These are phyloP conservation scores for Cheilosia vulpina DNA, from an alignment of 2,888 invertebrate genomes.

Conservation along the genomic window DNA sequence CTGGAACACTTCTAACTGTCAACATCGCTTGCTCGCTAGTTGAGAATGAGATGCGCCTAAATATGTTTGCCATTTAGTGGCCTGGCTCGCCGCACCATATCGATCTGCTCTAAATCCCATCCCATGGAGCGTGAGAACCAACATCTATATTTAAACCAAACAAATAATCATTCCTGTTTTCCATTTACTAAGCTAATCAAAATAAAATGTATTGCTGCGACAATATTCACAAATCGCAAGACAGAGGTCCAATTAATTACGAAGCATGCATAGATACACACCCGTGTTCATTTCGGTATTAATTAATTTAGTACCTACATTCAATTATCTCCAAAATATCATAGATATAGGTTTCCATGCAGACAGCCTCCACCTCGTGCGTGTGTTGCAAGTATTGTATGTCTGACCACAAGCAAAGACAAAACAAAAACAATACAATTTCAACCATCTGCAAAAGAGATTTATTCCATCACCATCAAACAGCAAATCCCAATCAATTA, in stretches of 20 bases:
- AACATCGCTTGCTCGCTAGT: no score
- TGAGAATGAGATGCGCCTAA: no score
- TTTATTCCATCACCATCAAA: conserved; percentile 61
- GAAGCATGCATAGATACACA: neutral
- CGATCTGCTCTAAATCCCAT: no score
- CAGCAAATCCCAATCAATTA: conserved; percentile 71
- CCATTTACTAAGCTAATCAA: no score
- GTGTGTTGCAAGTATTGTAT: neutral
- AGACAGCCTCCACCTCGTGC: neutral
- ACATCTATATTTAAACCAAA: no score
- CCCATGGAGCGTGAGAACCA: no score
- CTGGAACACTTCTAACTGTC: no score
- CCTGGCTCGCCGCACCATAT: no score
- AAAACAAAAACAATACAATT: conserved; percentile 26
- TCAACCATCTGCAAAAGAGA: conserved; percentile 42
- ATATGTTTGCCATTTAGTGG: no score
- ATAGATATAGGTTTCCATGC: neutral
- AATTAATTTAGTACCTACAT: conserved; percentile 2
- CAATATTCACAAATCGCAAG: neutral
- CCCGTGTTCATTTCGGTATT: neutral
- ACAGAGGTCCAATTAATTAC: conserved; percentile 10
- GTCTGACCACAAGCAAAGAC: conserved; percentile 40
- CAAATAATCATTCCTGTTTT: no score
- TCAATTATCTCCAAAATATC: conserved; percentile 12
- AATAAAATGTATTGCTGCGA: no score